phyloP scores from a whole-genome alignment of 92 coral and sea anemone species.

The Hydrozoanthus gracilis region DNA sequence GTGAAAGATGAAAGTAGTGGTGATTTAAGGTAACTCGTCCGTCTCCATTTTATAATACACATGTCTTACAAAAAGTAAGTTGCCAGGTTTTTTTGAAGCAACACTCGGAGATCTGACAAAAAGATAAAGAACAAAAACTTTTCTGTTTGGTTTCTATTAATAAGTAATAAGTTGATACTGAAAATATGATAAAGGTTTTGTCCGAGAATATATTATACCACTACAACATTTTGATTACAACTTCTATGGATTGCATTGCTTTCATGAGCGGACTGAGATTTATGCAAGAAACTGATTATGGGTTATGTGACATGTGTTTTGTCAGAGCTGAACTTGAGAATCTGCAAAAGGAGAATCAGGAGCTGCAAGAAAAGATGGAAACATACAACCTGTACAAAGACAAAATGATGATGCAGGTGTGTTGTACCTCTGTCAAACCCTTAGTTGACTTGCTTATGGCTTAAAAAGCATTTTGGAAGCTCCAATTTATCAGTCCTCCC shows the following conservation, averaged over 20 bases:
- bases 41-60: background rate
- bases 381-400: conserved; percentile 85
- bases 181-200: too few species aligned
- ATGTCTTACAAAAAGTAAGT: background rate
- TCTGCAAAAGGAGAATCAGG: conserved; percentile 74
- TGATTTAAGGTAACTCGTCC: conserved; percentile 37
- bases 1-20: conserved; percentile 34
- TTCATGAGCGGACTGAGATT: too few species aligned
- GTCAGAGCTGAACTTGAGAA: conserved; percentile 74
- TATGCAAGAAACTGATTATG: too few species aligned
- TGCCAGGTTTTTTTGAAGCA: too few species aligned
- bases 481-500: background rate
- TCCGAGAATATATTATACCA: too few species aligned
- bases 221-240: too few species aligned
- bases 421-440: background rate
- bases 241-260: too few species aligned
- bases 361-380: conserved; percentile 82
- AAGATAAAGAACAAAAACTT: too few species aligned
- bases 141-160: too few species aligned
- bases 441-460: background rate
- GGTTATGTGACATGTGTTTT: background rate
- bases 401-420: conserved; percentile 94
- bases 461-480: too few species aligned
- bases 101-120: too few species aligned
- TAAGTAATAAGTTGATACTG: too few species aligned